A percentile compares a stretch with the other conserved stretches of the same genome.
These are phyloP conservation scores for Amaurobius ferox DNA, from an alignment of 2,888 invertebrate genomes.

Conservation along the genomic window DNA sequence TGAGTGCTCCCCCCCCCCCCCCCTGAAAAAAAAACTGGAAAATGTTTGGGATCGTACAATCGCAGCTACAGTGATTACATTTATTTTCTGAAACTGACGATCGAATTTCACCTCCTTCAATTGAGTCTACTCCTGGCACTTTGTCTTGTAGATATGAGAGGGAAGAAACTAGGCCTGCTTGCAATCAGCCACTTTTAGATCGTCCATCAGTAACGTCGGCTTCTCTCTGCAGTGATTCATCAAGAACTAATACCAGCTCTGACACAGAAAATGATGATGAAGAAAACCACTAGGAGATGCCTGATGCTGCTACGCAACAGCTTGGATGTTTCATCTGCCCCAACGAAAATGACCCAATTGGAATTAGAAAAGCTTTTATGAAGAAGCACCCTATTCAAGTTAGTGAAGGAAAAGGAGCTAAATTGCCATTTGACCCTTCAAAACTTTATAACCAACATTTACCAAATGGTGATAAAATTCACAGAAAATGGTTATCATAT, in stretches of 20 bases:
- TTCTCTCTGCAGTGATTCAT: background rate
- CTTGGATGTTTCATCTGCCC: conserved; percentile 3
- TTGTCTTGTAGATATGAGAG: background rate
- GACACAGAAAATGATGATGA: background rate
- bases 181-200: conserved; percentile 2
- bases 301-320: background rate
- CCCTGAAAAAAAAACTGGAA: too few relatives aligned
- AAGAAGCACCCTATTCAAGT: conserved; percentile 3
- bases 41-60: too few relatives aligned
- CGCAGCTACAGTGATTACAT: too few relatives aligned
- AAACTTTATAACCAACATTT: background rate
- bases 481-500: conserved; percentile 7
- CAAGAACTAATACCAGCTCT: conserved; percentile 5
- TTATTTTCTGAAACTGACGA: too few relatives aligned
- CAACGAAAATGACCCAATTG: background rate
- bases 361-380: conserved; percentile 13
- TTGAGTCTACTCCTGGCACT: background rate
- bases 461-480: background rate
- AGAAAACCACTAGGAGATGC: background rate
- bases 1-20: too few relatives aligned
- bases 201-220: background rate
- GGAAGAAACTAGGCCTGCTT: background rate
- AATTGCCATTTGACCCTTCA: background rate
- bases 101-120: background rate
- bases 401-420: background rate